Base-by-base conservation (phyloP, 2,888 invertebrate species). In the Synanthedon vespiformis region DNA sequence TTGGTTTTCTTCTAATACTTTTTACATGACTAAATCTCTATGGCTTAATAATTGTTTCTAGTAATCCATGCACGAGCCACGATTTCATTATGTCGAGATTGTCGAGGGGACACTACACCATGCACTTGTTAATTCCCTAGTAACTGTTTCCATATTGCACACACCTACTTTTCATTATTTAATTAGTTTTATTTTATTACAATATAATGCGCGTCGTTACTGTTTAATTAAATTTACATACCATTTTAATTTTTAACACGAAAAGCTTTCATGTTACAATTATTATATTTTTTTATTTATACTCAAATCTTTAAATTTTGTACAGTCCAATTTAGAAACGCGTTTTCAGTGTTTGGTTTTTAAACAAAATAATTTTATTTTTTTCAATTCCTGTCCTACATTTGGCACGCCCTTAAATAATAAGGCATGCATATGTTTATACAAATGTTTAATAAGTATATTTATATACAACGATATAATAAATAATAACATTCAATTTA, bases 311-410 rank as follows among this genome's bases (percentile, higher is more conserved):
- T 62, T 58, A 40, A 56, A 52, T 67, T 67, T 67, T 70, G 58
- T 62, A 63, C 60, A 62, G 54, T 58, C 48, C 55, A 51, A 44
- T 54, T 57, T 54, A 40, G 40, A 54, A 47, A 52, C 50, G 53
- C 54, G 55, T 56, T 54, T n/a, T 50, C 6, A 50, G 13, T 11
- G 49, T 53, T 50, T 51, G 41, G 10, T 34, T 54, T 51, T 51
- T 57, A 55, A 47, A 50, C 47, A 50, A 49, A 40, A 48, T 51
- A 53, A 51, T 55, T 34, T 34, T 54, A 49, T 27, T 52, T 40
- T 52, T 40, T 62, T 79, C 78, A 78, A 80, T 80, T 80, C 79
- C 80, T 72, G 72, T 70, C 68, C 65, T 65, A 70, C 69, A 63
- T 69, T 68, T 67, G 61, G 67, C 70, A 73, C 71, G 64, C 53